phyloP scores from a whole-genome alignment of 2,797 vertebrate genomes.

The Masticophis lateralis region DNA sequence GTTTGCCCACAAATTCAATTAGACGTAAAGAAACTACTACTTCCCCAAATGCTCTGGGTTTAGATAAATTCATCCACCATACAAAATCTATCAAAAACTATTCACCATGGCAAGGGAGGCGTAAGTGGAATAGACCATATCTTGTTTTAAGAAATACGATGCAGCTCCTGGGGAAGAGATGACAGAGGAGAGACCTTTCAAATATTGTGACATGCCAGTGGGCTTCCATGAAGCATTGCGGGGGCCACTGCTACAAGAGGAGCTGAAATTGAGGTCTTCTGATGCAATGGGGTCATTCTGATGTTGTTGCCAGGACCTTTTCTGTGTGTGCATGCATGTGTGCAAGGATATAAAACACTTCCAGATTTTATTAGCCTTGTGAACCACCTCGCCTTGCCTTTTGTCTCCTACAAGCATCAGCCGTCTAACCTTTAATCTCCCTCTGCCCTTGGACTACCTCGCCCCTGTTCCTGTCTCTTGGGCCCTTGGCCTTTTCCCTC shows the following conservation, averaged over 20 bases:
- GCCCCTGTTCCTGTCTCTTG: background rate
- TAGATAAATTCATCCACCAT: background rate
- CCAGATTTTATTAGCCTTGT: constrained; percentile 6
- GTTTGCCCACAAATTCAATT: background rate
- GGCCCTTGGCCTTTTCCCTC: constrained; percentile 32
- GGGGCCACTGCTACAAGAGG: no score
- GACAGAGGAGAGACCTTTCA: no score
- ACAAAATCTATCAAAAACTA: background rate
- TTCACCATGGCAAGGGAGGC: background rate
- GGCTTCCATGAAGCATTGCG: background rate
- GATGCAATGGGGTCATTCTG: background rate
- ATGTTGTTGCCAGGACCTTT: background rate
- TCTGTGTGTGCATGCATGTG: background rate
- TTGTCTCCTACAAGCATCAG: constrained; percentile 1
- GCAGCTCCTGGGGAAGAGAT: background rate
- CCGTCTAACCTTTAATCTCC: constrained; percentile 11
- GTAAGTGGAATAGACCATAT: background rate
- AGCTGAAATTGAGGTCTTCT: background rate
- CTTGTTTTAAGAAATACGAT: background rate
- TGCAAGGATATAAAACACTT: constrained; percentile 5
- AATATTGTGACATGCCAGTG: background rate
- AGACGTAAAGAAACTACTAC: background rate
- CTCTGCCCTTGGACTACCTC: constrained; percentile 1
- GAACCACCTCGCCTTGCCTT: constrained; percentile 2
- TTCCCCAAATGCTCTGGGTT: background rate